Conservation (phyloP, 2,888 invertebrate genomes). For the Nephrocerus scutellatus region DNA sequence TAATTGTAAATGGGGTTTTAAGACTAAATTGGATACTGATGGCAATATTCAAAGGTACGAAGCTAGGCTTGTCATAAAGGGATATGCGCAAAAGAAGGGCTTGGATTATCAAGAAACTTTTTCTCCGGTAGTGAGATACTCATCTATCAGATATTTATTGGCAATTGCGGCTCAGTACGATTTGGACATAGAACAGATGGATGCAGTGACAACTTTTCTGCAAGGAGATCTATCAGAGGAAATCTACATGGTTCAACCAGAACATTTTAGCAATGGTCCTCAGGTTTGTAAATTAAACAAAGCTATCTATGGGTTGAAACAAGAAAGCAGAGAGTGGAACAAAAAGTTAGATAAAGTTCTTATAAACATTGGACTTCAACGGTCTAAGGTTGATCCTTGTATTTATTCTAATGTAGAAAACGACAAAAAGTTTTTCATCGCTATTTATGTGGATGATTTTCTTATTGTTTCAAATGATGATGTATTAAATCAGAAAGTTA, state of each 20-base stretch:
- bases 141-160: conserved; percentile 7
- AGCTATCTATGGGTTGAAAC: conserved; percentile 22
- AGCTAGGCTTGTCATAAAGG: conserved; percentile 16
- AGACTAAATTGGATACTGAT: conserved; percentile 9
- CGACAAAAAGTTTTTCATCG: conserved; percentile 7
- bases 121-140: conserved; percentile 17
- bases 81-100: conserved; percentile 12
- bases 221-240: conserved; percentile 18
- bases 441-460: conserved; percentile 15
- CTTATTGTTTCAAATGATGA: conserved; percentile 15
- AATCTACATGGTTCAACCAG: conserved; percentile 18
- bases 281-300: conserved; percentile 19
- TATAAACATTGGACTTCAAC: conserved; percentile 6
- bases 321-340: conserved; percentile 20
- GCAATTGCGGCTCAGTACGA: too few relatives aligned
- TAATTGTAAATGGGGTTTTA: conserved; percentile 16
- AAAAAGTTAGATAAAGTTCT: conserved; percentile 12
- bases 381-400: conserved; percentile 11
- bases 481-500: too few relatives aligned
- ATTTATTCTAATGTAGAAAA: conserved; percentile 8
- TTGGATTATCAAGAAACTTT: conserved; percentile 21
- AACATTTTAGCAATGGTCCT: conserved; percentile 8
- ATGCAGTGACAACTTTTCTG: conserved; percentile 20
- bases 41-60: conserved; percentile 9
- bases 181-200: conserved; percentile 17